phyloP scores from a whole-genome alignment of 2,113 vertebrate genomes.

The Phalacrocorax pelagicus region DNA sequence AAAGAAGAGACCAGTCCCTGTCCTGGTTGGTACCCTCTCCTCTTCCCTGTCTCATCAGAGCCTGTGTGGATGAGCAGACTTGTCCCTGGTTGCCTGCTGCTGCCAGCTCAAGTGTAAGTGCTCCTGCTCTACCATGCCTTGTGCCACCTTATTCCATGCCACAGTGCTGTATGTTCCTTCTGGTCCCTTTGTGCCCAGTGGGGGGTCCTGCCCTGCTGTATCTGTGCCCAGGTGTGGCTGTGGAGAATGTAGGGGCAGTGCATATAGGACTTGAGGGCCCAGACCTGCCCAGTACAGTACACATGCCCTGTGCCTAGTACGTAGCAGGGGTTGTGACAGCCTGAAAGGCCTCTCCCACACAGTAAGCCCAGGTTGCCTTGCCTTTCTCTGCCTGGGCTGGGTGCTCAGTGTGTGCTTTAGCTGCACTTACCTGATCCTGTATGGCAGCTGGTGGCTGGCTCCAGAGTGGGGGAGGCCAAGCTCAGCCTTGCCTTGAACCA shows the following conservation, averaged over 20 bases:
- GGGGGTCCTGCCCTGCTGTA: background rate
- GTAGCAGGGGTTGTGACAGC: background rate
- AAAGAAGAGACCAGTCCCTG: constrained; percentile 43
- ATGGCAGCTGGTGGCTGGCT: constrained; percentile 21
- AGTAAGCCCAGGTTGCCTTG: constrained; percentile 1
- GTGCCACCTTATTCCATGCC: constrained; percentile 59
- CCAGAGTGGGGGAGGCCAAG: background rate
- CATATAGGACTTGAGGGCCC: background rate
- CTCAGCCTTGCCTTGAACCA: background rate
- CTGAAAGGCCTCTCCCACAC: background rate
- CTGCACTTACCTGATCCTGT: constrained; percentile 8
- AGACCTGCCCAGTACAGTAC: constrained; percentile 28
- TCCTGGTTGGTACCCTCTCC: constrained; percentile 51
- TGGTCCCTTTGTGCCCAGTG: background rate
- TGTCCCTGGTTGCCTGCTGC: background rate
- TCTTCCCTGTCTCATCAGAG: constrained; percentile 13
- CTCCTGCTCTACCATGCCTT: constrained; percentile 29
- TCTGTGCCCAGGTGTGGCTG: background rate
- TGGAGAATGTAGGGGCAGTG: constrained; percentile 30
- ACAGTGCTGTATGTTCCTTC: constrained; percentile 20
- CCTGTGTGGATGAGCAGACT: constrained; percentile 14
- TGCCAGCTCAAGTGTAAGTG: constrained; percentile 15
- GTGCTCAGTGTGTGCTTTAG: background rate
- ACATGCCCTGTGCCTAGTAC: background rate
- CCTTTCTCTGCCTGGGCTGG: background rate